Percentiles rank a stretch among this genome's conserved stretches.
These are phyloP conservation scores for Agonopterix subpropinquella DNA, from an alignment of 2,888 invertebrate species.

Conservation along the genomic window DNA sequence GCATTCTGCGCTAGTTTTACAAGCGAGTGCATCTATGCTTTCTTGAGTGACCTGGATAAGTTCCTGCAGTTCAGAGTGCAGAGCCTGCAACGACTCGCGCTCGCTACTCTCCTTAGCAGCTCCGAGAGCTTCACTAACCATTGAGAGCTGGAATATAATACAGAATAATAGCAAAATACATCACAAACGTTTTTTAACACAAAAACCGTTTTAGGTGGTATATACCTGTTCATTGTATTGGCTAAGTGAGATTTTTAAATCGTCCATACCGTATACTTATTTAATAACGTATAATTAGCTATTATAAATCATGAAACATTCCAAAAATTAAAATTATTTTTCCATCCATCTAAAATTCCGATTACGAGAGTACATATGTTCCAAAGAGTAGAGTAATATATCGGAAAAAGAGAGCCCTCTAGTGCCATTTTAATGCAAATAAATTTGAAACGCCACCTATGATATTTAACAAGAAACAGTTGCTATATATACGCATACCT, in stretches of 20 bases:
- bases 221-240: slow-evolving; percentile 63
- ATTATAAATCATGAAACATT: too few species aligned
- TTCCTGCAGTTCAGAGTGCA: slow-evolving; percentile 80
- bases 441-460: too few species aligned
- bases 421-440: too few species aligned
- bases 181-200: neutral
- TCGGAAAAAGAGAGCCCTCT: too few species aligned
- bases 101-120: slow-evolving; percentile 60
- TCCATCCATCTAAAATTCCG: too few species aligned
- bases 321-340: too few species aligned
- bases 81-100: slow-evolving; percentile 72
- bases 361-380: too few species aligned
- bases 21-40: slow-evolving; percentile 52
- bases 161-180: slow-evolving; percentile 6
- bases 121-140: slow-evolving; percentile 77
- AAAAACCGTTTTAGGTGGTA: neutral
- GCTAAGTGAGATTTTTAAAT: slow-evolving; percentile 44
- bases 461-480: too few species aligned
- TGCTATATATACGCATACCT: too few species aligned
- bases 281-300: neutral
- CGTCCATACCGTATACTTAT: slow-evolving; percentile 36
- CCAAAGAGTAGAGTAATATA: too few species aligned
- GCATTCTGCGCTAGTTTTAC: neutral
- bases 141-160: slow-evolving; percentile 65
- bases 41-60: slow-evolving; percentile 81